A percentile compares a stretch with the other conserved stretches of the same genome.
These are phyloP conservation scores for Conistra vaccinii DNA, from an alignment of 2,888 invertebrate genomes.

Conservation along the genomic window DNA sequence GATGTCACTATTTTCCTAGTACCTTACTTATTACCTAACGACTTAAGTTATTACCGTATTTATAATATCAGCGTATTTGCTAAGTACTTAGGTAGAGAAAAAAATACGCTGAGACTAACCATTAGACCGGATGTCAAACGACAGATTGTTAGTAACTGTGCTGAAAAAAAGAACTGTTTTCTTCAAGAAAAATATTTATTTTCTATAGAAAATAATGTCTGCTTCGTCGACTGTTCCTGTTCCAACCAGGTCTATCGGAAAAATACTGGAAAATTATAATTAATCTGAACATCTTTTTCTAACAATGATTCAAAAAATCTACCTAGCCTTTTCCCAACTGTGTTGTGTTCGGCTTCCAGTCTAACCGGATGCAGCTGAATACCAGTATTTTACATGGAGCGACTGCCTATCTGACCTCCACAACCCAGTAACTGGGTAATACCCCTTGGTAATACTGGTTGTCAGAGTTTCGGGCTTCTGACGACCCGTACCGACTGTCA, in stretches of 20 bases:
- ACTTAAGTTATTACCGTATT: not conserved
- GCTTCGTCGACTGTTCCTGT: not conserved
- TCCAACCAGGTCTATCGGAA: not conserved
- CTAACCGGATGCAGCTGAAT: too few relatives aligned
- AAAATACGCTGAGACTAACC: not conserved
- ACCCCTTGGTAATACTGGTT: too few relatives aligned
- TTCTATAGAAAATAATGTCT: not conserved
- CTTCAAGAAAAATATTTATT: not conserved
- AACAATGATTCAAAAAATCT: too few relatives aligned
- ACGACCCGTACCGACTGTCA: too few relatives aligned
- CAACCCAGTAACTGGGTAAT: too few relatives aligned
- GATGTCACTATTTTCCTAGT: not conserved
- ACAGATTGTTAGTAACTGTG: slow-evolving; percentile 14
- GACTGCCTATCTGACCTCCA: too few relatives aligned
- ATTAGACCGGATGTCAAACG: not conserved
- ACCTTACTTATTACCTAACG: not conserved
- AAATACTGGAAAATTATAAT: slow-evolving; percentile 10
- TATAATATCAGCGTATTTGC: not conserved
- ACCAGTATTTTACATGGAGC: too few relatives aligned
- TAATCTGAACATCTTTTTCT: not conserved
- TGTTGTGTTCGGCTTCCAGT: too few relatives aligned
- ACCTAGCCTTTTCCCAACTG: too few relatives aligned
- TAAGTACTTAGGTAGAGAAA: not conserved
- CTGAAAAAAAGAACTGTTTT: slow-evolving; percentile 8
- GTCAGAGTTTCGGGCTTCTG: too few relatives aligned